These are phyloP conservation scores for Tipula unca DNA, from an alignment of 2,888 invertebrate species.

Conservation along the genomic window DNA sequence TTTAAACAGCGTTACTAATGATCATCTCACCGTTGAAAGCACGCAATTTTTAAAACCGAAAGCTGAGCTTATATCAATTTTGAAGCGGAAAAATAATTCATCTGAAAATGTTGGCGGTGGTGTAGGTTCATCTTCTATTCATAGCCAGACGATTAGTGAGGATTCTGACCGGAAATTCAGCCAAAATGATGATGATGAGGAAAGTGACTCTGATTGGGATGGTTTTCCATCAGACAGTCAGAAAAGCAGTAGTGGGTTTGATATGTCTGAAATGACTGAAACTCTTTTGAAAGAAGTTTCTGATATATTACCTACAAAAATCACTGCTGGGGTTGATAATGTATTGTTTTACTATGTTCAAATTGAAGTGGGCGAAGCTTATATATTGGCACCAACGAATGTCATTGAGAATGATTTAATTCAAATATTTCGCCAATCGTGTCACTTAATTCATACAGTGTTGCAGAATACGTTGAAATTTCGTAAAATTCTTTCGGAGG, in stretches of 20 bases:
- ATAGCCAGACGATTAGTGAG: constrained; percentile 36
- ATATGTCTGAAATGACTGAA: constrained; percentile 62
- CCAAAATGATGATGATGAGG: constrained; percentile 49
- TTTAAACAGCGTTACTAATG: neutral
- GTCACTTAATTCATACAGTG: constrained; percentile 62
- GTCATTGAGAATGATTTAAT: constrained; percentile 49
- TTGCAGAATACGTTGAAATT: constrained; percentile 58
- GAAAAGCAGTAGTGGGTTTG: constrained; percentile 54
- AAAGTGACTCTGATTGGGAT: constrained; percentile 70
- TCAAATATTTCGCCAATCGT: constrained; percentile 60
- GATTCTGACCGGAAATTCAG: constrained; percentile 28
- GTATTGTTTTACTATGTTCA: constrained; percentile 68
- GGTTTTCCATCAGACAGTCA: constrained; percentile 54
- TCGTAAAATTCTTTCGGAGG: constrained; percentile 37
- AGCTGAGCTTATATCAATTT: constrained; percentile 44
- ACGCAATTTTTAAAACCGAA: constrained; percentile 1
- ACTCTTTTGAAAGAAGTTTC: constrained; percentile 62
- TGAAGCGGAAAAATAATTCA: constrained; percentile 49
- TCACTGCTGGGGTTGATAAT: constrained; percentile 63
- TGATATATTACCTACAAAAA: constrained; percentile 46
- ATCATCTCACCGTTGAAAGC: too few species aligned
- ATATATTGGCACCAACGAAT: constrained; percentile 54
- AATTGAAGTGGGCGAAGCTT: constrained; percentile 60
- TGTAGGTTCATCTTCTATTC: constrained; percentile 36
- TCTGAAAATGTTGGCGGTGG: constrained; percentile 33